Evolutionary conservation across 1,140 invertebrate genomes (phyloP), one percentile per base, ranked within the genome.

Genomic region (Cotesia chilonis): DNA sequence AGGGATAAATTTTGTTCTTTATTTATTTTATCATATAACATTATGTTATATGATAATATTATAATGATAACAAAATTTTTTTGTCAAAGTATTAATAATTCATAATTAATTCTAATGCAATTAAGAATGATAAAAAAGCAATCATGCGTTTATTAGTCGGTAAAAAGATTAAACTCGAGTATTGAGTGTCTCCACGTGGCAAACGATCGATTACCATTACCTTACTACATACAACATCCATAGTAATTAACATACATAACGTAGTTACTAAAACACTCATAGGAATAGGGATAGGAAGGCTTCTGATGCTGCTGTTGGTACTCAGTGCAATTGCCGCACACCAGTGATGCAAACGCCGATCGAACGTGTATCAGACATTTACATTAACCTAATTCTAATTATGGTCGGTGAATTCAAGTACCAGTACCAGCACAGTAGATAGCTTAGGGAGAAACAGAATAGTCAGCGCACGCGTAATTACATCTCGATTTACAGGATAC

Each of bases 311-410:
- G 7, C 9, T 65, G 63, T 10, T 37, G n/a, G 12, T 17, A 59
- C 12, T 37, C 63, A 14, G 63, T 68, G 52, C 66, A 68, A 68
- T 68, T 68, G 47, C 66, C 66, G 47, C 10, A 47, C 6, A 47
- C 41, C 10, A 47, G 41, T 68, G 66, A 68, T 68, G 51, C 66
- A 68, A 68, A 68, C 66, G 52, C 66, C 28, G 66, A 68, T 68
- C 66, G 41, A 55, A 20, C 17, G 52, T 54, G 47, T 35, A 54
- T 2, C 35, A 52, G 51, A 68, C 47, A 68, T 68, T 68, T 68
- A 68, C 66, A 68, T 68, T 68, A 68, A 68, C 66, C 66, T 41
- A 68, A 68, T 68, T 68, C 52, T 68, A 68, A 68, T 68, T 68
- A 68, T 55, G 52, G 47, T 68, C 37, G 63, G 41, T 37, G 37